phyloP scores from a whole-genome alignment of 2,797 vertebrate genomes.

The Gymnothorax javanicus region DNA sequence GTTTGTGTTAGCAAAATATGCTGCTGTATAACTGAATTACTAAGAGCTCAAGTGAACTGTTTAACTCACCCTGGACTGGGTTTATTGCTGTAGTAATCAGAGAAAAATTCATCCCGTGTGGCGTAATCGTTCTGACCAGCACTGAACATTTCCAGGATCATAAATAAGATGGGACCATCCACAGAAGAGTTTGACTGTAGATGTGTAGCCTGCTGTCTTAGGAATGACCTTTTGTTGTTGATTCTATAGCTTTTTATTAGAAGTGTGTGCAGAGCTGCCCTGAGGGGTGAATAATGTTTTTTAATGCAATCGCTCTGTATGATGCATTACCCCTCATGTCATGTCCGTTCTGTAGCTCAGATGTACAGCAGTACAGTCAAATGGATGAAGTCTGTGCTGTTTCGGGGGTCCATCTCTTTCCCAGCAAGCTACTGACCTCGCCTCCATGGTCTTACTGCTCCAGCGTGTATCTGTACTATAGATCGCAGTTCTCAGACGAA shows the following conservation, averaged over 20 bases:
- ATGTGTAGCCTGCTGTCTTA: constrained; percentile 1
- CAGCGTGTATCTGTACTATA: background rate
- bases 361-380: background rate
- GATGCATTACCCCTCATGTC: background rate
- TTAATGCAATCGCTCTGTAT: constrained; percentile 10
- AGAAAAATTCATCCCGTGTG: background rate
- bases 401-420: background rate
- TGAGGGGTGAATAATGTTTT: constrained; percentile 6
- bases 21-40: background rate
- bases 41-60: background rate
- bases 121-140: background rate
- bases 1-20: background rate
- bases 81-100: background rate
- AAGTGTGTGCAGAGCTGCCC: background rate
- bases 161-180: background rate
- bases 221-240: background rate
- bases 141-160: background rate
- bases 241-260: constrained; percentile 22
- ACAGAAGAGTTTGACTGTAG: too few species aligned
- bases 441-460: background rate
- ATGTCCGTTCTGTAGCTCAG: background rate
- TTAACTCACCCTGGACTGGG: background rate
- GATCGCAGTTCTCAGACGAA: background rate
- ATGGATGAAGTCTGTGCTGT: background rate
- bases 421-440: background rate